Evolutionary conservation across 2,888 invertebrate genomes (phyloP).

Genomic region (Aquatica leii): DNA sequence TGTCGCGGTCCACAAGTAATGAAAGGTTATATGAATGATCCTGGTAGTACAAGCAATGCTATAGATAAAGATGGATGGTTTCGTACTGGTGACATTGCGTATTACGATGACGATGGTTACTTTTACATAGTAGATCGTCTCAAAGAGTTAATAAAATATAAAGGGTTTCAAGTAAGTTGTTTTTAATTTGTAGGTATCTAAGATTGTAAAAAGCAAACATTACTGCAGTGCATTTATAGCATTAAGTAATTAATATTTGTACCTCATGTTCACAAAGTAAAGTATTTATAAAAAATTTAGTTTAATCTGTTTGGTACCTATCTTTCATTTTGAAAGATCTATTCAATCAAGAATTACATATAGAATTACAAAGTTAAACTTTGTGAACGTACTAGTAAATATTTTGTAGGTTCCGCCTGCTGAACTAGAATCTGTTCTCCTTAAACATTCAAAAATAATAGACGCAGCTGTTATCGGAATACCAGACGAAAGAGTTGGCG

Average conservation of each 20-base stretch:
- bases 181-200: neutral
- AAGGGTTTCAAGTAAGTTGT: constrained; percentile 63
- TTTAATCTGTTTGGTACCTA: no score
- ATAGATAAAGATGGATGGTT: constrained; percentile 63
- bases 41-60: constrained; percentile 67
- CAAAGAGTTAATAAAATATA: constrained; percentile 69
- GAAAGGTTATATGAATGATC: constrained; percentile 83
- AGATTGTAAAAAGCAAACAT: neutral
- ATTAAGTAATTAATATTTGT: no score
- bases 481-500: constrained; percentile 77
- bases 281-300: no score
- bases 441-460: constrained; percentile 74
- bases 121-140: constrained; percentile 64
- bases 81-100: constrained; percentile 64
- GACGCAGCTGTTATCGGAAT: constrained; percentile 86
- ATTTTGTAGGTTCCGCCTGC: constrained; percentile 77
- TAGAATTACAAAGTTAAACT: no score
- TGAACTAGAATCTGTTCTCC: constrained; percentile 81
- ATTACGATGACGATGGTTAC: constrained; percentile 61
- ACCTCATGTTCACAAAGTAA: no score
- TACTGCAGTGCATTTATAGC: no score
- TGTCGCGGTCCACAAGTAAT: constrained; percentile 74
- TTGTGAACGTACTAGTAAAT: no score
- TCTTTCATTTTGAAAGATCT: no score
- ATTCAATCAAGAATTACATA: no score